These are phyloP conservation scores for Ibycter americanus DNA, from an alignment of 2,797 vertebrate genomes.

Conservation along the genomic window DNA sequence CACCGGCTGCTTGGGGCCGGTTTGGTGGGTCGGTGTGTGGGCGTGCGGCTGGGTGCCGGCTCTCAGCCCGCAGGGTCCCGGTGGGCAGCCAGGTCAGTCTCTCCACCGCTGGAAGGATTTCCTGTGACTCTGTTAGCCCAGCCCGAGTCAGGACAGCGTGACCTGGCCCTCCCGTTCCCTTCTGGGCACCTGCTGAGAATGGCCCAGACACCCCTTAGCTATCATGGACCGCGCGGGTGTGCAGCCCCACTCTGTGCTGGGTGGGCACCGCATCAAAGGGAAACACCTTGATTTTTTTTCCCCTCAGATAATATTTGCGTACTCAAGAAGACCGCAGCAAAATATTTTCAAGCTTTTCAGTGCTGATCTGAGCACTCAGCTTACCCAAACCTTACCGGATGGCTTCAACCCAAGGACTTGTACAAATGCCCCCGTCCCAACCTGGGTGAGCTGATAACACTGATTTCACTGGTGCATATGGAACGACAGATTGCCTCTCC, in stretches of 20 bases:
- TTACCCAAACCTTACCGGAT: background rate
- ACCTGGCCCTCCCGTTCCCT: background rate
- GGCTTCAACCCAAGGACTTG: slow-evolving; percentile 5
- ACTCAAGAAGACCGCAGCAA: background rate
- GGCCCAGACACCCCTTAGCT: background rate
- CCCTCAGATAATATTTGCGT: background rate
- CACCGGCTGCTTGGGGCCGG: fast-evolving
- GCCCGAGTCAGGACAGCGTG: background rate
- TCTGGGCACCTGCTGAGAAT: background rate
- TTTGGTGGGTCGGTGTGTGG: background rate
- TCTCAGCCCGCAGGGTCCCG: background rate
- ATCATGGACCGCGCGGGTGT: fast-evolving
- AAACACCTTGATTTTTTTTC: background rate
- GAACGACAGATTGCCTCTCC: slow-evolving; percentile 46
- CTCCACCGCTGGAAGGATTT: background rate
- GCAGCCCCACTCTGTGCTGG: background rate
- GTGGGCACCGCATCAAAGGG: background rate
- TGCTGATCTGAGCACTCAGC: background rate
- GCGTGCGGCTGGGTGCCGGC: fast-evolving
- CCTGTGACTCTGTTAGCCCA: background rate
- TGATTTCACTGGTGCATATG: slow-evolving; percentile 44
- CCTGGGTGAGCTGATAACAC: background rate
- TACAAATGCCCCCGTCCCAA: slow-evolving; percentile 3
- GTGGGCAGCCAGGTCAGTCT: background rate
- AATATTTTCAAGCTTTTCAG: background rate